Conservation (phyloP, 2,797 vertebrate species). For the Pantherophis alleghaniensis region DNA sequence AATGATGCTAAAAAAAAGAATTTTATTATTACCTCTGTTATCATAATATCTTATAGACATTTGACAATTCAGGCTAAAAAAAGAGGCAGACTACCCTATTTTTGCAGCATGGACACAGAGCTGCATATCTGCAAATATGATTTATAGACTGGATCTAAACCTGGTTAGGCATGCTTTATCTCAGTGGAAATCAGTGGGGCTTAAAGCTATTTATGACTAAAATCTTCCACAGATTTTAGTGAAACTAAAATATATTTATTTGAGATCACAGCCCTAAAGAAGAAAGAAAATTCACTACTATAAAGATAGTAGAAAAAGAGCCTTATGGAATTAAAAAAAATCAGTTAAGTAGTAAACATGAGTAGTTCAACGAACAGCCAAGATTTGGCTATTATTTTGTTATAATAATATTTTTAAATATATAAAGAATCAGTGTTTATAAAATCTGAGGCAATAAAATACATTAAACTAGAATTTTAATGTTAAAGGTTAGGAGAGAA, state of each 20-base stretch:
- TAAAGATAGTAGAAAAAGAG: not conserved
- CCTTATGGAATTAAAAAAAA: constrained; percentile 14
- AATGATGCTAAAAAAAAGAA: not conserved
- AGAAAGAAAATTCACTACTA: constrained; percentile 1
- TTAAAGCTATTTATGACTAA: not conserved
- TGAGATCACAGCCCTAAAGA: not conserved
- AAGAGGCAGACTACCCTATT: not conserved
- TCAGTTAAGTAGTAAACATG: constrained; percentile 10
- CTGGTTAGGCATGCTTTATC: not conserved
- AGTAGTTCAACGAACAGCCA: not conserved
- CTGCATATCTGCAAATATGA: not conserved
- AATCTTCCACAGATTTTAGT: not conserved
- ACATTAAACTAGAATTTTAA: not conserved
- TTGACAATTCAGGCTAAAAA: not conserved
- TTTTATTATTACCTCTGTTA: not conserved
- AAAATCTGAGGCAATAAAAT: not conserved
- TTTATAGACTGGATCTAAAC: not conserved
- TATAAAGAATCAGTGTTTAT: not conserved
- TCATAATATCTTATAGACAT: not conserved
- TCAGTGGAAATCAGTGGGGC: not conserved
- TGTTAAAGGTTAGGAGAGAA: not conserved
- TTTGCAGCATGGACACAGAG: not conserved
- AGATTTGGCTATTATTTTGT: not conserved
- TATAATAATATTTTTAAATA: not conserved
- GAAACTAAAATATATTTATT: not conserved